A percentile compares a stretch with the other conserved stretches of the same genome.
phyloP scores from a whole-genome alignment of 2,888 invertebrate species.

The Dicyrtomina minuta region DNA sequence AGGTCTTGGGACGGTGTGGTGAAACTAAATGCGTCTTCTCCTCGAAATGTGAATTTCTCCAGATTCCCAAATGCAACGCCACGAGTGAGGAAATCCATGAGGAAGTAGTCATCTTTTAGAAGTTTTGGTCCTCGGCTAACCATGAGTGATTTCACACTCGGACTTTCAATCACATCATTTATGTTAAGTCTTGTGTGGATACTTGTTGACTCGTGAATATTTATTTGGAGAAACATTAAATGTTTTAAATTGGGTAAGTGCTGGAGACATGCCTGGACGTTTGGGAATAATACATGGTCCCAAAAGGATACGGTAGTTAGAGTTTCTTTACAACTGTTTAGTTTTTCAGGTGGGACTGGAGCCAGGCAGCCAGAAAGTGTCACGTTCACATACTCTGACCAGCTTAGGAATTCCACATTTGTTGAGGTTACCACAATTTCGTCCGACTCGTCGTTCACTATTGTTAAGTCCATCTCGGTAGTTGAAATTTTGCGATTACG shows the following conservation, averaged over 20 bases:
- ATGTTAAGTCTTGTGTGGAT: not conserved
- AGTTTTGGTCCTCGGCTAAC: not conserved
- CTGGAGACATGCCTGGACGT: slow-evolving; percentile 7
- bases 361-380: slow-evolving; percentile 4
- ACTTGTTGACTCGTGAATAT: not conserved
- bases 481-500: too few species aligned
- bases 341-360: not conserved
- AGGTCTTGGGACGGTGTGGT: not conserved
- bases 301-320: slow-evolving; percentile 8
- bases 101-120: slow-evolving; percentile 21
- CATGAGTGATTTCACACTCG: not conserved
- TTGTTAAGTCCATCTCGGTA: too few species aligned
- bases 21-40: slow-evolving; percentile 5
- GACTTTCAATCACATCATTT: not conserved
- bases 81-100: slow-evolving; percentile 20
- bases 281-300: not conserved
- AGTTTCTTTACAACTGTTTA: not conserved
- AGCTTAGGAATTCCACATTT: not conserved
- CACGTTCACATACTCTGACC: slow-evolving; percentile 12
- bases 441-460: not conserved
- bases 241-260: slow-evolving; percentile 3
- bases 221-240: not conserved
- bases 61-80: slow-evolving; percentile 9
- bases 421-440: not conserved
- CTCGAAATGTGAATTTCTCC: slow-evolving; percentile 15